phyloP scores from a whole-genome alignment of 2,113 vertebrate genomes.

The Dolichotis patagonum region DNA sequence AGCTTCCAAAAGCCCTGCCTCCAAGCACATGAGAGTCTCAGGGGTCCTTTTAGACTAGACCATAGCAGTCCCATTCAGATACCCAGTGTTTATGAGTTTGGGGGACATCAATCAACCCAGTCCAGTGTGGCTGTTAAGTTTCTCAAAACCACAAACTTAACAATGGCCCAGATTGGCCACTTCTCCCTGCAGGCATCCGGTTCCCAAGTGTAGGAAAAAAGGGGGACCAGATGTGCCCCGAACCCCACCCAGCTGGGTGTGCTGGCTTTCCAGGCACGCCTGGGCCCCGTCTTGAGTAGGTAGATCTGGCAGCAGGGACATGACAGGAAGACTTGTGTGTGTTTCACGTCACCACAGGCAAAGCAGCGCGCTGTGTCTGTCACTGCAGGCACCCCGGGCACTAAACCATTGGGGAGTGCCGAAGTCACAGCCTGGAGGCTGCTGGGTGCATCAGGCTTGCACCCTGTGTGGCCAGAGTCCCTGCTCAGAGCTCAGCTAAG shows the following conservation, averaged over 20 bases:
- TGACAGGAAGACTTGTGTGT: fast-evolving
- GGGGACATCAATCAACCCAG: not conserved
- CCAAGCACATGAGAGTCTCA: not conserved
- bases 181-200: not conserved
- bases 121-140: not conserved
- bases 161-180: not conserved
- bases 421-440: not conserved
- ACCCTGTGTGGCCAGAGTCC: not conserved
- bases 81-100: not conserved
- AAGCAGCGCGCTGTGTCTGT: not conserved
- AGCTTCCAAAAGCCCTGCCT: not conserved
- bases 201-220: not conserved
- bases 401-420: not conserved
- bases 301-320: not conserved
- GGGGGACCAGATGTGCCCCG: fast-evolving
- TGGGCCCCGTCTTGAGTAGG: not conserved
- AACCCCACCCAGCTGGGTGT: not conserved
- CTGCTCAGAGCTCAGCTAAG: not conserved
- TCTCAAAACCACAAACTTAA: not conserved
- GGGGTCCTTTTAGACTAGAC: not conserved
- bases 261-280: not conserved
- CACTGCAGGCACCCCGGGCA: fast-evolving
- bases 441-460: not conserved
- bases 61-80: not conserved
- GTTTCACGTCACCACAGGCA: not conserved